A percentile compares a stretch with the other conserved stretches of the same genome.
Evolutionary conservation across 2,113 vertebrate genomes (phyloP).

Genomic region (Spheniscus mendiculus): DNA sequence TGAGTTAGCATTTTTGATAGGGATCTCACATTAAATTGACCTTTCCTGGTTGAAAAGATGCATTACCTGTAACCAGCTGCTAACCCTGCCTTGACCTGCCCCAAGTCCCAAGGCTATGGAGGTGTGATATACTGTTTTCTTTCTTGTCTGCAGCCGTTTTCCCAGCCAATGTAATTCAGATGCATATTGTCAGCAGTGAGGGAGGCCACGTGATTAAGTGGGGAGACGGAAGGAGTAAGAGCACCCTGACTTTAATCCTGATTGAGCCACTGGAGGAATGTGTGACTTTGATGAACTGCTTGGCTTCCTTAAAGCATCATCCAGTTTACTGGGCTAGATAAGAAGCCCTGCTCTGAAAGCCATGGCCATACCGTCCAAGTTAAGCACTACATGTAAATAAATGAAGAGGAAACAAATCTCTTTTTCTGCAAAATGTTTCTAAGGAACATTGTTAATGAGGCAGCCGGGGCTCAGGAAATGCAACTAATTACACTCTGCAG

Average conservation of each 20-base stretch:
- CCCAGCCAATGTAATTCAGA: neutral
- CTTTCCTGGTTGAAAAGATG: slow-evolving; percentile 56
- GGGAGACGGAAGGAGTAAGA: neutral
- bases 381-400: neutral
- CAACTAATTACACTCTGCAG: neutral
- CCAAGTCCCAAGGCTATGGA: slow-evolving; percentile 31
- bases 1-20: slow-evolving; percentile 47
- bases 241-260: neutral
- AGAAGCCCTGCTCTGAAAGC: neutral
- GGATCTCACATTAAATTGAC: slow-evolving; percentile 54
- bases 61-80: slow-evolving; percentile 54
- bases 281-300: neutral
- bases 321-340: neutral
- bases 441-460: neutral
- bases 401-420: neutral
- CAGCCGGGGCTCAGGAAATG: neutral
- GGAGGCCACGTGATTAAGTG: neutral
- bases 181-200: neutral
- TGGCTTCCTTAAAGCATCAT: neutral
- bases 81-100: slow-evolving; percentile 49
- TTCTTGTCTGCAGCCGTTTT: slow-evolving; percentile 33
- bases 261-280: neutral
- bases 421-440: neutral
- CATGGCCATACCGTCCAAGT: neutral
- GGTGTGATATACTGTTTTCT: neutral